phyloP scores from a whole-genome alignment of 2,797 vertebrate genomes.

The Falco biarmicus region DNA sequence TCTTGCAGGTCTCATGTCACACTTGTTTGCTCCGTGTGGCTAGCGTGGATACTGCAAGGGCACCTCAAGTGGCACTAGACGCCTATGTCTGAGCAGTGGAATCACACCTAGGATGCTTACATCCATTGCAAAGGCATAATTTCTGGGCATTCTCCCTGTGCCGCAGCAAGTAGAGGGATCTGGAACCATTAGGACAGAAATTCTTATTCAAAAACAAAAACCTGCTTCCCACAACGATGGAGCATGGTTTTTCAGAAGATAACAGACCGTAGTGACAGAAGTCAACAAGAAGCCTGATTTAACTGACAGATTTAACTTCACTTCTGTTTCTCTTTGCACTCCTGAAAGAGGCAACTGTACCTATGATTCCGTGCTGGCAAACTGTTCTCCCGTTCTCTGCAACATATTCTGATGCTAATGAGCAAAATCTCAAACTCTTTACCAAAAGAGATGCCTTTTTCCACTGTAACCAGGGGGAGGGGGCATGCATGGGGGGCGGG shows the following conservation, averaged over 20 bases:
- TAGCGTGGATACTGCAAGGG: background rate
- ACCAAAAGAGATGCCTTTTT: background rate
- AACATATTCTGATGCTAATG: background rate
- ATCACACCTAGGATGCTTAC: fast-evolving
- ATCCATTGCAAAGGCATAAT: background rate
- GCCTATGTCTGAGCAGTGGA: background rate
- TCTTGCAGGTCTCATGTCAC: fast-evolving
- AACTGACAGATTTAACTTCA: background rate
- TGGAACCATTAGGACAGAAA: background rate
- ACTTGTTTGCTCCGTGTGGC: fast-evolving
- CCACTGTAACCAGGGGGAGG: background rate
- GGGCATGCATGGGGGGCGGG: too few species aligned
- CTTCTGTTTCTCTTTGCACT: background rate
- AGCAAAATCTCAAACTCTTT: background rate
- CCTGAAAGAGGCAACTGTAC: background rate
- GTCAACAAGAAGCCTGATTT: background rate
- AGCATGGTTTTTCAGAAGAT: background rate
- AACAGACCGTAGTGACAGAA: background rate
- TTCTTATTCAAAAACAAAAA: background rate
- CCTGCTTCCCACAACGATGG: background rate
- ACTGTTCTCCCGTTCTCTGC: background rate
- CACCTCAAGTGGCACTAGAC: background rate
- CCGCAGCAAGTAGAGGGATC: background rate
- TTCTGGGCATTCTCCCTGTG: background rate
- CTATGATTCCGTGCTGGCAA: background rate